Evolutionary conservation across 2,888 invertebrate species (phyloP), one percentile per base, ranked within the genome.

Genomic region (Eupithecia vulgata): DNA sequence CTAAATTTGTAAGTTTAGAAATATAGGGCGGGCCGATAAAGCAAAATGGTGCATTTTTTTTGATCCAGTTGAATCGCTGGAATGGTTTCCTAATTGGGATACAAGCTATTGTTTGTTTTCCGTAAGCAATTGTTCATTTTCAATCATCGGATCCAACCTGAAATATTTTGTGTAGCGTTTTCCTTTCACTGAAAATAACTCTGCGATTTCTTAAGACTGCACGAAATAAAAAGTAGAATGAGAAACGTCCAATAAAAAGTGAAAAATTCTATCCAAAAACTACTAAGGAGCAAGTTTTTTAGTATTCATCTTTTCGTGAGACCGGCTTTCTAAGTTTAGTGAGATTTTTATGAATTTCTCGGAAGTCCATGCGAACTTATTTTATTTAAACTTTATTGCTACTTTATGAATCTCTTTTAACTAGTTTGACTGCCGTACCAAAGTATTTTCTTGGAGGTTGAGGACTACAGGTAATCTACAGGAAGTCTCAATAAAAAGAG

Each of bases 381-480:
- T 75, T 70, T 72, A 62, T 72, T 67, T 64, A 72, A 75, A 75
- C 70, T 70, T 72, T 64, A 72, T 75, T 70, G 67, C 70, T 72
- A 64, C 64, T 70, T 72, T 74, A 69, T 71, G 25, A 67, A 73
- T 67, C 62, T 74, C 35, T 72, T 70, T 37, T 69, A 75, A 67
- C 72, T 75, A 75, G 75, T 75, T 75, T 70, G 67, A 67, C 72
- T 75, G 68, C 59, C 48, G 57, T 70, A 64, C 61, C 34, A 67
- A 59, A 74, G 59, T 62, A 37, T 57, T 66, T 68, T 69, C 66
- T 52, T 71, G 40, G 30, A n/a, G 35, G 8, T 37, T 42, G 64
- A 64, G 21, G 37, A 21, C 12, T 62, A n/a, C 5, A 35, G 35
- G 17, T 64, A 64, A 15, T 35, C 8, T 34, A 15, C 7, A 48